Conservation (phyloP, 2,113 vertebrate species). For the Sapajus apella region DNA sequence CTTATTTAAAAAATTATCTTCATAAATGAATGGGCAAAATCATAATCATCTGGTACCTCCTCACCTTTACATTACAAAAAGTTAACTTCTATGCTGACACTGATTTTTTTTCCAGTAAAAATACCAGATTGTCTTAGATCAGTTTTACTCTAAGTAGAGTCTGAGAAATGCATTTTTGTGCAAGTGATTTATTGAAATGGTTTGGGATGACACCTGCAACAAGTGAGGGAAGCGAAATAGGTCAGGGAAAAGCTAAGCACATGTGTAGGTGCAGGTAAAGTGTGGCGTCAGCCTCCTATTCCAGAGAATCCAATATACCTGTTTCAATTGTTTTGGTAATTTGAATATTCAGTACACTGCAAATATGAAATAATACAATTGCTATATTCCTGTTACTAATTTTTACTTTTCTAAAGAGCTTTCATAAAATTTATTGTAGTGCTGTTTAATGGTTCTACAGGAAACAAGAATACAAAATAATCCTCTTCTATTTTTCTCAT, state of each 20-base stretch:
- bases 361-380: not conserved
- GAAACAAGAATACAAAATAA: not conserved
- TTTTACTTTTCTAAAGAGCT: not conserved
- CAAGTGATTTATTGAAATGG: not conserved
- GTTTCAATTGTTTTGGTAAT: not conserved
- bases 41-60: not conserved
- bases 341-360: not conserved
- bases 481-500: not conserved
- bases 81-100: not conserved
- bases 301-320: not conserved
- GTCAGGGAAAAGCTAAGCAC: not conserved
- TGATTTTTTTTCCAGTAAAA: not conserved
- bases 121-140: not conserved
- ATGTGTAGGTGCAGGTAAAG: fast-evolving
- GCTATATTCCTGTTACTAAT: not conserved
- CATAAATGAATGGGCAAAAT: not conserved
- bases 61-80: not conserved
- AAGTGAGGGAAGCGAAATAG: not conserved
- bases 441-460: not conserved
- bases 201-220: not conserved
- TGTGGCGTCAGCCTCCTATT: not conserved
- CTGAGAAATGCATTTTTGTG: not conserved
- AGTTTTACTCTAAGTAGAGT: not conserved
- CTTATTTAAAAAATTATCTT: not conserved
- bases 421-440: not conserved